These are phyloP conservation scores for Drosophila pseudoananassae DNA, from an alignment of 1,140 invertebrate genomes.

Conservation along the genomic window DNA sequence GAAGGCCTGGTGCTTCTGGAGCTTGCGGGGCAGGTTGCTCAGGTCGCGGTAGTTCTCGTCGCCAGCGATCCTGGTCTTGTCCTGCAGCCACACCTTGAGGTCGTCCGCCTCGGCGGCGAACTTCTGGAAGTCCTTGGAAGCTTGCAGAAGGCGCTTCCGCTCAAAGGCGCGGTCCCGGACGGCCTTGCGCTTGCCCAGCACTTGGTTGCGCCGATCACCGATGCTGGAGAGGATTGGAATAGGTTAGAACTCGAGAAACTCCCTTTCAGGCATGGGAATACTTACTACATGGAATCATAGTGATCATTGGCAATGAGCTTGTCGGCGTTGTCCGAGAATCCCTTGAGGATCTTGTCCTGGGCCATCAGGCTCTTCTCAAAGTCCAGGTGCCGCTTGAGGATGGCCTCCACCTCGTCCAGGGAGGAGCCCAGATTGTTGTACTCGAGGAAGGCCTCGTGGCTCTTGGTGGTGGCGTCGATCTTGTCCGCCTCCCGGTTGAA, in stretches of 20 bases:
- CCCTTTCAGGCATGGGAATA: slow-evolving; percentile 27
- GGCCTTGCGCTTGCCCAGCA: slow-evolving; percentile 88
- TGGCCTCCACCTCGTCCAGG: slow-evolving; percentile 96
- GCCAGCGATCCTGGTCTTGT: slow-evolving; percentile 95
- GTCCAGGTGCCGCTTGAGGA: slow-evolving; percentile 97
- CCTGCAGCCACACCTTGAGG: slow-evolving; percentile 93
- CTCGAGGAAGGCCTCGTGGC: slow-evolving; percentile 97
- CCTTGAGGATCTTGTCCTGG: slow-evolving; percentile 95
- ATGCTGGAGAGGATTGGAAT: slow-evolving; percentile 86
- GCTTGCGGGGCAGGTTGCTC: slow-evolving; percentile 95
- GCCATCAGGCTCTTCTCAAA: slow-evolving; percentile 96
- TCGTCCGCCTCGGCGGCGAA: slow-evolving; percentile 96
- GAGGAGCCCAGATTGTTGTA: slow-evolving; percentile 95
- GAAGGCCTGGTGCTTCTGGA: slow-evolving; percentile 99
- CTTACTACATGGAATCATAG: slow-evolving; percentile 93
- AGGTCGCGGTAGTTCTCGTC: slow-evolving; percentile 97
- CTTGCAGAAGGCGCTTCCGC: slow-evolving; percentile 89
- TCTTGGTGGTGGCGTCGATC: slow-evolving; percentile 97
- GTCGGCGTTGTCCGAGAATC: slow-evolving; percentile 94
- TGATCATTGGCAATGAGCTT: slow-evolving; percentile 93
- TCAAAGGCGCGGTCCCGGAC: slow-evolving; percentile 91
- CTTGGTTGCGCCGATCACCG: slow-evolving; percentile 90
- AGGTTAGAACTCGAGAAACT: neutral
- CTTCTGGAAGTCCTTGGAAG: slow-evolving; percentile 92
- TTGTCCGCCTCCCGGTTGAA: slow-evolving; percentile 99